phyloP scores from a whole-genome alignment of 2,888 invertebrate genomes.

The Drosophila multiciliata region DNA sequence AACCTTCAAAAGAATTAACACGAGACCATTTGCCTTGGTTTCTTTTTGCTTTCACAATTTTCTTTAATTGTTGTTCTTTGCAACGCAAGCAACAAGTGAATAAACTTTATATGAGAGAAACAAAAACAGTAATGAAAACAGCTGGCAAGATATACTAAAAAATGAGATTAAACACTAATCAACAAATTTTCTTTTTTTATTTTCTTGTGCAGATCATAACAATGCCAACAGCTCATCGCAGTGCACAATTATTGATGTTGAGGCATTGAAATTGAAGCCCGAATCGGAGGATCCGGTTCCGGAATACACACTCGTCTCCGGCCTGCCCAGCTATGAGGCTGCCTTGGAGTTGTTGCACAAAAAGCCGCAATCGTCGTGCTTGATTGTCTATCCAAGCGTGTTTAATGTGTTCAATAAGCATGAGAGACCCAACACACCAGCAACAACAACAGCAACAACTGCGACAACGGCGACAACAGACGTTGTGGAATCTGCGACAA shows the following conservation, averaged over 20 bases:
- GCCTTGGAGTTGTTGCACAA: conserved; percentile 87
- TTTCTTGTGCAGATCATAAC: conserved; percentile 57
- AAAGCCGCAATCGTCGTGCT: conserved; percentile 79
- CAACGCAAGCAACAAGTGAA: conserved; percentile 25
- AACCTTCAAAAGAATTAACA: conserved; percentile 26
- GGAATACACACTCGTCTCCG: conserved; percentile 88
- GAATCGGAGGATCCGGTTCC: conserved; percentile 87
- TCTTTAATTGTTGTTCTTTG: conserved; percentile 12
- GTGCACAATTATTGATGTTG: conserved; percentile 80
- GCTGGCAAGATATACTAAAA: background rate
- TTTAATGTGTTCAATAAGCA: conserved; percentile 81
- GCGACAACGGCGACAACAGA: conserved; percentile 22
- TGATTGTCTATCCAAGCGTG: conserved; percentile 83
- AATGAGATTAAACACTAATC: conserved; percentile 16
- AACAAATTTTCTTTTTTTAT: conserved; percentile 7
- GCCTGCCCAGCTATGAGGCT: conserved; percentile 88
- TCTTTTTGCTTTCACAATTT: conserved; percentile 3
- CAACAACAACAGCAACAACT: conserved; percentile 41
- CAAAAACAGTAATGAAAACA: conserved; percentile 15
- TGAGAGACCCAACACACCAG: conserved; percentile 67
- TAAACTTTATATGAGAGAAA: background rate
- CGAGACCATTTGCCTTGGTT: conserved; percentile 27
- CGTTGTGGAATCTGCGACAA: conserved; percentile 38
- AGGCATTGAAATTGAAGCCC: conserved; percentile 82
- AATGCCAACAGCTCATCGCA: conserved; percentile 65